Conservation (phyloP, 2,113 vertebrate genomes). For the Spea multiplicata region DNA sequence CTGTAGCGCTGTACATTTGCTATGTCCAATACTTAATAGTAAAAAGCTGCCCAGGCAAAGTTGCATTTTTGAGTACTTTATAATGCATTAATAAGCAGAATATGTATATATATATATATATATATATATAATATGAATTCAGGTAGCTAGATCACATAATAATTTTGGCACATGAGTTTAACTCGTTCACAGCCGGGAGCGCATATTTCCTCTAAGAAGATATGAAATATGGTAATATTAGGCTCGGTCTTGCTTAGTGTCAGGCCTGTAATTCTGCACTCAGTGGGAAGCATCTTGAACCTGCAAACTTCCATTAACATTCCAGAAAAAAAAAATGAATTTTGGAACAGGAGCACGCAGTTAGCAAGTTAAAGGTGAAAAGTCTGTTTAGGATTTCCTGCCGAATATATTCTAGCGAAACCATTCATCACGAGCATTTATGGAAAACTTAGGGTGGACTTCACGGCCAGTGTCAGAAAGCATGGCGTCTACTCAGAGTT, state of each 20-base stretch:
- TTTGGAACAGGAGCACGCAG: conserved; percentile 10
- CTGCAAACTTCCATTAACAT: conserved; percentile 42
- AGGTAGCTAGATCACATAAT: too few species aligned
- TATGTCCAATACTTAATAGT: too few species aligned
- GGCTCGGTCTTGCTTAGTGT: background rate
- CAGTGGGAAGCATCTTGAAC: conserved; percentile 16
- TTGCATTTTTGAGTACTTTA: too few species aligned
- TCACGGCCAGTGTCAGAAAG: background rate
- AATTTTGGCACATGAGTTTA: background rate
- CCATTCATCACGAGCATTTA: conserved; percentile 9
- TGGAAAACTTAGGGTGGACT: background rate
- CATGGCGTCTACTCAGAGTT: conserved; percentile 6
- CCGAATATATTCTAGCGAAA: conserved; percentile 4
- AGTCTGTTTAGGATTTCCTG: conserved; percentile 45
- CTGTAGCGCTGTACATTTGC: too few species aligned
- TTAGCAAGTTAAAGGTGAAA: conserved; percentile 37
- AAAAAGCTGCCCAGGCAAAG: too few species aligned
- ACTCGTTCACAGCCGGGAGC: background rate
- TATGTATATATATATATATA: background rate
- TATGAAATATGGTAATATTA: too few species aligned
- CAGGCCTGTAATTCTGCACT: conserved; percentile 6
- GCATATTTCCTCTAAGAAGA: too few species aligned
- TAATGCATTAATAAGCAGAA: background rate
- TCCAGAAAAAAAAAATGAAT: conserved; percentile 17
- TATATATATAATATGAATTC: background rate